phyloP scores from a whole-genome alignment of 2,113 vertebrate species.

The Athene cunicularia region DNA sequence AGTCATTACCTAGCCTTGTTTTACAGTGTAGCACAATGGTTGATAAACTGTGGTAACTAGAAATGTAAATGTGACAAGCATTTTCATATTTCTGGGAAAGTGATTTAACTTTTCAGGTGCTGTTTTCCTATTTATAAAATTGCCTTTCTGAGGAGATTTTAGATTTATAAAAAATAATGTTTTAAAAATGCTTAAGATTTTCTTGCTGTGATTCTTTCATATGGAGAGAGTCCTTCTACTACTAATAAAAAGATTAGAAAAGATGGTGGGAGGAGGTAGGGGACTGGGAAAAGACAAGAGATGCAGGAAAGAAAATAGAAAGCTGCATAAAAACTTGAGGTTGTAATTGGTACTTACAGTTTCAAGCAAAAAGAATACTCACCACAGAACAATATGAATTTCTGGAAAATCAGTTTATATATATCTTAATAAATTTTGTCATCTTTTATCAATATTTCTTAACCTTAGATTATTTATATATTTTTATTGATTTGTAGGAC shows the following conservation, averaged over 20 bases:
- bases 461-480: neutral
- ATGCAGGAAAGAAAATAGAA: neutral
- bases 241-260: neutral
- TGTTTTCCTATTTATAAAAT: neutral
- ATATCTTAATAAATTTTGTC: neutral
- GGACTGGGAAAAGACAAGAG: neutral
- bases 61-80: neutral
- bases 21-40: neutral
- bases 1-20: neutral
- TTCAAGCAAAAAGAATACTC: neutral
- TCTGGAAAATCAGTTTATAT: neutral
- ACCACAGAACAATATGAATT: neutral
- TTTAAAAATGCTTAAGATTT: neutral
- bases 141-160: neutral
- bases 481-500: neutral
- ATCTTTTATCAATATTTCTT: neutral
- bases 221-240: neutral
- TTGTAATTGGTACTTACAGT: neutral
- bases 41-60: neutral
- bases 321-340: neutral
- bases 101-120: neutral
- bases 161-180: neutral
- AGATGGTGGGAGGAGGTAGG: neutral
- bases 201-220: neutral
- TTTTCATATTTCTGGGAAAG: neutral